Conservation (phyloP, 2,888 invertebrate species). For the Drosophila borealis region DNA sequence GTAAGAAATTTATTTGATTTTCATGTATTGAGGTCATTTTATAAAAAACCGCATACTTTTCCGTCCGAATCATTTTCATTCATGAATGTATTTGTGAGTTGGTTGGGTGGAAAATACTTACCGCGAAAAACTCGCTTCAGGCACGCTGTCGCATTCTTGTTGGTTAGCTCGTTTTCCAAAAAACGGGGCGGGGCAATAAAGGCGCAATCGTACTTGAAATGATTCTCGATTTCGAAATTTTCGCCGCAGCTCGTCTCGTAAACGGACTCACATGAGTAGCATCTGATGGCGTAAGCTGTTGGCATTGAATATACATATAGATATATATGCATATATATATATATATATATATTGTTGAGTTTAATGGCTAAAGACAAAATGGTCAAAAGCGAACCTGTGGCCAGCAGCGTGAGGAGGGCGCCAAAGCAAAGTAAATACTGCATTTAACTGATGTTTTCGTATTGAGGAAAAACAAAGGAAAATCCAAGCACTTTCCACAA, state of each 20-base stretch:
- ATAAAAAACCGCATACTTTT: slow-evolving; percentile 2
- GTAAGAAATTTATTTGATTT: no score
- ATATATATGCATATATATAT: slow-evolving; percentile 1
- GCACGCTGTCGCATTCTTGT: slow-evolving; percentile 82
- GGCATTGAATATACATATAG: slow-evolving; percentile 47
- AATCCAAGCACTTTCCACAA: slow-evolving; percentile 19
- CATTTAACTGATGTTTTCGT: slow-evolving; percentile 46
- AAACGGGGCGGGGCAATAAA: slow-evolving; percentile 80
- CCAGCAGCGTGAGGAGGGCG: slow-evolving; percentile 48
- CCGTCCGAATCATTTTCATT: slow-evolving; percentile 4
- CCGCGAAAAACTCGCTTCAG: slow-evolving; percentile 81
- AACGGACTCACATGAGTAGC: slow-evolving; percentile 83
- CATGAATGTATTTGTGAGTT: background rate
- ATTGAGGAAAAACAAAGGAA: slow-evolving; percentile 13
- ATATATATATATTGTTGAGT: slow-evolving; percentile 18
- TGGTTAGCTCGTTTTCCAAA: slow-evolving; percentile 69
- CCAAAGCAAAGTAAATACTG: slow-evolving; percentile 66
- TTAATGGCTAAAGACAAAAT: slow-evolving; percentile 40
- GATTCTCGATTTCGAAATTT: slow-evolving; percentile 75
- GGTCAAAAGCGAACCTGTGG: slow-evolving; percentile 62
- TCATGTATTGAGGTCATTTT: slow-evolving; percentile 11
- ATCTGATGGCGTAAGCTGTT: slow-evolving; percentile 81
- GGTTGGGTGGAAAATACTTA: slow-evolving; percentile 55
- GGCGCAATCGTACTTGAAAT: slow-evolving; percentile 82
- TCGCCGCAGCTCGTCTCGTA: slow-evolving; percentile 80